Evolutionary conservation across 1,140 invertebrate genomes (phyloP), one percentile per base, ranked within the genome.

Genomic region (Venturia canescens): DNA sequence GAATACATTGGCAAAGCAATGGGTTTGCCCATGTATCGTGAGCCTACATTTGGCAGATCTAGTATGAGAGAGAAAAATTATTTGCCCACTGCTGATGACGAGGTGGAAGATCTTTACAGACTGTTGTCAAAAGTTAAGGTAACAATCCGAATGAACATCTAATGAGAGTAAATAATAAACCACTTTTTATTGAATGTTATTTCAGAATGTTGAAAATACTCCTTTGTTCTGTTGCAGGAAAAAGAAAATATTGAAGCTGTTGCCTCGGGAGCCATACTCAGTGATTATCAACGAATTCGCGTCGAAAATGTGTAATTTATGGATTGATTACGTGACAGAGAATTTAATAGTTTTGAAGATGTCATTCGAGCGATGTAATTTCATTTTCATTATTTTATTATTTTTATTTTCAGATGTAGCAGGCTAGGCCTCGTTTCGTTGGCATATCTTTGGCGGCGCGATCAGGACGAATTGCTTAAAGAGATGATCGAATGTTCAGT

Each of bases 91-190:
- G 94, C 95, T 69, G 95, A 96, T 88, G 99, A 99, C 94, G 99
- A 99, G 94, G 99, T 99, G n/a, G 99, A 99, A 93, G 99, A 99
- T 94, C 93, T 99, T 26, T 99, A 96, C 91, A 93, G 94, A 81
- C 93, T 99, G 31, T 92, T 99, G 38, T 92, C 94, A 86, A 94
- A 94, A 91, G 94, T 99, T 44, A 98, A 98, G 94, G 96, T 97
- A 93, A 90, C 71, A 78, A 50, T 5, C 7, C 7, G 38, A 44
- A 44, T 26, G 31, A 74, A 44, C 50, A 76, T 44, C n/a, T n/a
- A 44, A 38, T 21, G 44, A 38, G 44, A 38, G 44, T 71, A 6
- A 48, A 48, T 50, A 18, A 7, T 3, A 70, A 44, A 1, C 13
- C 38, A 31, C n/a, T 31, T n/a, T 78, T 63, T 3, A 3, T 53